These are phyloP conservation scores for Ceramica pisi DNA, from an alignment of 2,888 invertebrate genomes.

Conservation along the genomic window DNA sequence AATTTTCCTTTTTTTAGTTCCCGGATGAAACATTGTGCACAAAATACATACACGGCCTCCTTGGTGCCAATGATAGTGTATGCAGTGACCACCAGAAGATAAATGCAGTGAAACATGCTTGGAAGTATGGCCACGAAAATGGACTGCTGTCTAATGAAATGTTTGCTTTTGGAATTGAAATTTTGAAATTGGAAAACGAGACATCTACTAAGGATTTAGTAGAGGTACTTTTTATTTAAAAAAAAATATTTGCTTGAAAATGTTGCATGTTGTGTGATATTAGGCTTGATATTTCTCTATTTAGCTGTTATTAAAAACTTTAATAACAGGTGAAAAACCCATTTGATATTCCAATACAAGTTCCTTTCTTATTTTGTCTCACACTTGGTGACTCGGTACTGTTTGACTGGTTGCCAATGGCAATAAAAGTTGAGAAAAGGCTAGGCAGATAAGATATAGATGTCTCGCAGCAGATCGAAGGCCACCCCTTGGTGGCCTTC, in stretches of 20 bases:
- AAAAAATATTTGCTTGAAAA: neutral
- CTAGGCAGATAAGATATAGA: too few species aligned
- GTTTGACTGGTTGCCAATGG: too few species aligned
- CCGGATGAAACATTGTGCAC: constrained; percentile 83
- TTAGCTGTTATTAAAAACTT: neutral
- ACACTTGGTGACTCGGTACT: too few species aligned
- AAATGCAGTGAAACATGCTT: constrained; percentile 82
- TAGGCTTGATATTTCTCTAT: neutral
- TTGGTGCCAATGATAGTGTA: constrained; percentile 74
- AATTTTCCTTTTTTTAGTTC: constrained; percentile 73
- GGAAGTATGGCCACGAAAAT: constrained; percentile 83
- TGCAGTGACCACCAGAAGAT: constrained; percentile 81
- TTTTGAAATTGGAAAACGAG: constrained; percentile 80
- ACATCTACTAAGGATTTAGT: constrained; percentile 75
- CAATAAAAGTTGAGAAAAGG: too few species aligned
- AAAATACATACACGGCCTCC: constrained; percentile 83
- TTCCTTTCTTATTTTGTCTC: too few species aligned
- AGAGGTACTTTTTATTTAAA: constrained; percentile 71
- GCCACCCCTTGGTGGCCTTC: neutral
- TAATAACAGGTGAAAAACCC: too few species aligned
- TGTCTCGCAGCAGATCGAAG: too few species aligned
- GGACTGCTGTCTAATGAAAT: constrained; percentile 82
- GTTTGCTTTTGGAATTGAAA: constrained; percentile 84
- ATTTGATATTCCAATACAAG: too few species aligned
- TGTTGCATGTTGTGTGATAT: neutral